Evolutionary conservation across 2,888 invertebrate genomes (phyloP).

Genomic region (Halocaridina rubra): DNA sequence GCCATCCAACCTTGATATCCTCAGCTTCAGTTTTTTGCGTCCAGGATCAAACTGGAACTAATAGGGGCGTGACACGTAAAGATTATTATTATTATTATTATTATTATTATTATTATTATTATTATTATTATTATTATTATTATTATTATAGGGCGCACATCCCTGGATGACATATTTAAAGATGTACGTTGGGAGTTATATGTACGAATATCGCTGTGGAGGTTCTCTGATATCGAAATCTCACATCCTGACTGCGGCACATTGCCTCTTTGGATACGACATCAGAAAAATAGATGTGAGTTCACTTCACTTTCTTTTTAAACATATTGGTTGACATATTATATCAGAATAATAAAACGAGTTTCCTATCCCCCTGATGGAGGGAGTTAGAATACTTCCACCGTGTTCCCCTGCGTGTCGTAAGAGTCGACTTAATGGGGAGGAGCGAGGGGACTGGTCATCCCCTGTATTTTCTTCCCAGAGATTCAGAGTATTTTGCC

Average conservation of each 20-base stretch:
- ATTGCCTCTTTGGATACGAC: slow-evolving; percentile 24
- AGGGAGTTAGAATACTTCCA: too few species aligned
- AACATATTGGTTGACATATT: neutral
- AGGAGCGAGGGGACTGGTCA: too few species aligned
- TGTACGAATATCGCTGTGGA: slow-evolving; percentile 26
- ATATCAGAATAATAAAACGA: neutral
- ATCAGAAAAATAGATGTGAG: slow-evolving; percentile 17
- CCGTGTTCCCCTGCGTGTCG: too few species aligned
- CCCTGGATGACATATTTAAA: slow-evolving; percentile 39
- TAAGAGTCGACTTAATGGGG: too few species aligned
- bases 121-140: neutral
- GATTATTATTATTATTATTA: too few species aligned
- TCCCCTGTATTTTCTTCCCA: too few species aligned
- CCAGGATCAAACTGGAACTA: too few species aligned
- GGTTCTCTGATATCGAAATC: slow-evolving; percentile 33
- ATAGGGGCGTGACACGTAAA: too few species aligned
- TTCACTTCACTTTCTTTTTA: neutral
- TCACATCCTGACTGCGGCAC: slow-evolving; percentile 37
- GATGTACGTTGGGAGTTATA: neutral
- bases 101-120: too few species aligned
- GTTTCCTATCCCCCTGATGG: neutral
- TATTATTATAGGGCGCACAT: neutral
- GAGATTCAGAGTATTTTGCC: too few species aligned
- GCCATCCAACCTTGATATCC: too few species aligned
- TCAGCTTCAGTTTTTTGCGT: too few species aligned